Conservation (phyloP, 2,113 vertebrate genomes). For the Rallus limicola region DNA sequence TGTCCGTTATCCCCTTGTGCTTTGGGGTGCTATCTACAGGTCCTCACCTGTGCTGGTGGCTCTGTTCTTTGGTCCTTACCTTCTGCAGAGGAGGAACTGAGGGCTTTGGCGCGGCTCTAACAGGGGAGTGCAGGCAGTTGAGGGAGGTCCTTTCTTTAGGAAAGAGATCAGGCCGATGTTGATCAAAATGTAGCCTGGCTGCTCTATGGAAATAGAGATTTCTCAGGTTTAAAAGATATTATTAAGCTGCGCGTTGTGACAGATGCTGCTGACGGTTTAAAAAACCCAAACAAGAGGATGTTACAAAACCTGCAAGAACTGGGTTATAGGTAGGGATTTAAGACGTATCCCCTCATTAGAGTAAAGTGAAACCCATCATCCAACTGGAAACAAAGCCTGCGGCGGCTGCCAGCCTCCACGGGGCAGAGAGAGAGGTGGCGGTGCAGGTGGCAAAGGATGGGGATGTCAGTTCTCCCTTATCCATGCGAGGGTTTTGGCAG, state of each 20-base stretch:
- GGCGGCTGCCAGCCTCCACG: background rate
- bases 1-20: background rate
- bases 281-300: constrained; percentile 16
- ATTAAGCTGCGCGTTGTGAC: constrained; percentile 55
- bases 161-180: constrained; percentile 47
- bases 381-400: background rate
- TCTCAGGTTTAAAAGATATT: constrained; percentile 64
- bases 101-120: background rate
- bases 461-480: background rate
- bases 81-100: background rate
- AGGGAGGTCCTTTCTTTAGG: constrained; percentile 19
- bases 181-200: constrained; percentile 69
- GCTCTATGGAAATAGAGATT: constrained; percentile 66
- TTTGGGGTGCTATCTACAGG: background rate
- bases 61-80: constrained; percentile 42
- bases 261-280: constrained; percentile 63
- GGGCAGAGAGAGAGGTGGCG: background rate
- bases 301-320: constrained; percentile 49
- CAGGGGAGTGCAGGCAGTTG: background rate
- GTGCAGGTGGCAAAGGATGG: background rate
- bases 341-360: constrained; percentile 47
- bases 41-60: constrained; percentile 18
- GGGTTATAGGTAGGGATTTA: constrained; percentile 21
- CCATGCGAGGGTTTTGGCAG: background rate
- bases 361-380: constrained; percentile 5